Percentiles rank a stretch among this genome's conserved stretches.
phyloP scores from a whole-genome alignment of 1,140 invertebrate genomes.

The Plodia interpunctella region DNA sequence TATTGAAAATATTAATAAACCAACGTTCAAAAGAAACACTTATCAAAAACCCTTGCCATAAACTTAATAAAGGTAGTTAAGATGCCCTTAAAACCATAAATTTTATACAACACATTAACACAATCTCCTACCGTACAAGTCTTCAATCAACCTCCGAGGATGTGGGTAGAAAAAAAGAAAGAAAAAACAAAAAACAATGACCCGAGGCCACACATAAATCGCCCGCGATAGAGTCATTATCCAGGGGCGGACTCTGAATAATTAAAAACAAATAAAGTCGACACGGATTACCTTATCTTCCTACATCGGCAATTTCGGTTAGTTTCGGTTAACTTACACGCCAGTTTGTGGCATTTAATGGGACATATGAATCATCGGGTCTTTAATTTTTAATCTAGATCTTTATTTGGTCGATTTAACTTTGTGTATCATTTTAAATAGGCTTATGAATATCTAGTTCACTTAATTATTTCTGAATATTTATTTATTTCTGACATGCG shows the following conservation, averaged over 20 bases:
- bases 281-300: slow-evolving; percentile 67
- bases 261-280: slow-evolving; percentile 74
- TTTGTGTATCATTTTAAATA: neutral
- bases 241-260: slow-evolving; percentile 71
- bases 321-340: slow-evolving; percentile 18
- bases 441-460: no score
- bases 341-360: slow-evolving; percentile 14
- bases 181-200: slow-evolving; percentile 60
- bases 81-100: neutral
- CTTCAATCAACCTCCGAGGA: slow-evolving; percentile 40
- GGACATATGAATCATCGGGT: slow-evolving; percentile 1
- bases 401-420: neutral
- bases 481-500: no score
- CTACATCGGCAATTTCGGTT: slow-evolving; percentile 34
- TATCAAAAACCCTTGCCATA: neutral
- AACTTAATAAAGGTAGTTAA: neutral
- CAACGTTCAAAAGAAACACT: neutral
- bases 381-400: slow-evolving; percentile 4
- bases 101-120: slow-evolving; percentile 12
- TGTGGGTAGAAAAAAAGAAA: slow-evolving; percentile 21
- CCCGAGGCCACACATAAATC: slow-evolving; percentile 54
- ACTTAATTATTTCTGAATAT: no score
- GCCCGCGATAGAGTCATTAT: slow-evolving; percentile 70
- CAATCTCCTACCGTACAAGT: slow-evolving; percentile 18
- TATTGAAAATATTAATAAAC: neutral